Base-by-base conservation (phyloP, 92 coral and sea anemone genomes). In the Siderastrea radians region DNA sequence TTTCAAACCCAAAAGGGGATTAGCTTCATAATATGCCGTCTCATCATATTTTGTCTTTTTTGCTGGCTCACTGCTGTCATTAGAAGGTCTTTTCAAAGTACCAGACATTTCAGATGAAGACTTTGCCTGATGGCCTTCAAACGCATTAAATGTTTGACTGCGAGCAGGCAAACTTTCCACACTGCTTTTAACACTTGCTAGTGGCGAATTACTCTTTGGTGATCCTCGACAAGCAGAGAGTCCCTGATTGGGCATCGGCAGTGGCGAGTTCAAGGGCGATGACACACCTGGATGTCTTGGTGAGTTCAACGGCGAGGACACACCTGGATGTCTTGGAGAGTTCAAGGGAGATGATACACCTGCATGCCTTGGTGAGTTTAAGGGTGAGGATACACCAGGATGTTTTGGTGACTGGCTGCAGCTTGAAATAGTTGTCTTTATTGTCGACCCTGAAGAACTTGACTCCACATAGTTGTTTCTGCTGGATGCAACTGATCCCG, bases 1-100 rank as follows among this genome's bases (percentile, higher is more conserved):
- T 69, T 95, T 95, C 95, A 95, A 85, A n/a, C 98, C 98, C 71
- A 95, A 78, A 2, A 95, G 94, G 11, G 98, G 98, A 83, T 95
- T 91, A 14, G 96, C 75, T 72, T 91, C 96, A 80, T 91, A 94
- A 63, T 93, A 95, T 15, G 89, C 88, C 17, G 89, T 61, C 44
- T 89, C 83, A 47, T 92, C 95, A 68, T 75, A 92, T 50, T 94
- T 94, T 48, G 92, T 66, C 72, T 87, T 84, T 72, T 94, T 94
- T 19, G 80, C 83, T 72, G 55, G 60, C 16, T 77, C 89, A 50
- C 76, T 85, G 60, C 55, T 64, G 48, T 91, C 88, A 53, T 45
- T 80, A 12, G 53, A 85, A 51, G 84, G 49, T 78, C 89, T 77
- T 61, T 85, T 77, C 9, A 76, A 50, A 52, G 75, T 19, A 44